A percentile compares a stretch with the other conserved stretches of the same genome.
Conservation (phyloP, 2,797 vertebrate species). For the Nyctalus aviator region DNA sequence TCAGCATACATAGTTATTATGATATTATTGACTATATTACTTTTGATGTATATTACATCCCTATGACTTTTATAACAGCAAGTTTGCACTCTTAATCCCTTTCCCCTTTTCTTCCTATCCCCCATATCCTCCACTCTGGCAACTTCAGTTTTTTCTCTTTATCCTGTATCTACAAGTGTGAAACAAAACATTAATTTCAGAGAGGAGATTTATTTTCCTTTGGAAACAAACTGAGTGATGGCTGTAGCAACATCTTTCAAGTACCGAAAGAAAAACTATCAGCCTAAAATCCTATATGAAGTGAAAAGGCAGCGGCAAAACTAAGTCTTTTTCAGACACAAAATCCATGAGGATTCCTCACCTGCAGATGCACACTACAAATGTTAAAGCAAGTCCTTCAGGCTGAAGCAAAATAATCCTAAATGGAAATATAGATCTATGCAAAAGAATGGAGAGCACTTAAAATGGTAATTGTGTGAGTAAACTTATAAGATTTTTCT, state of each 20-base stretch:
- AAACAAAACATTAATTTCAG: background rate
- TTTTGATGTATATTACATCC: background rate
- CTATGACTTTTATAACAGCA: background rate
- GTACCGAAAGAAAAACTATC: no score
- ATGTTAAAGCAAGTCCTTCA: background rate
- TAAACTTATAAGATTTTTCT: background rate
- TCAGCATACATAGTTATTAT: background rate
- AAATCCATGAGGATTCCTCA: background rate
- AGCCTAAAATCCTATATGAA: background rate
- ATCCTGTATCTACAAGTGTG: background rate
- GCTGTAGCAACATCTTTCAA: no score
- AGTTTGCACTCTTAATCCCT: background rate
- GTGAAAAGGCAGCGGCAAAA: background rate
- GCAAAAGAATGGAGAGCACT: background rate
- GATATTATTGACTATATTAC: background rate
- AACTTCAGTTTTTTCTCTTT: background rate
- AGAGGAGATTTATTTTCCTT: background rate
- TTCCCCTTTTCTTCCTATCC: background rate
- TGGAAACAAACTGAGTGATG: no score
- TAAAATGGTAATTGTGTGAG: background rate
- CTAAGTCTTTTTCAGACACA: background rate
- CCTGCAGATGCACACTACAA: background rate
- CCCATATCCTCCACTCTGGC: background rate
- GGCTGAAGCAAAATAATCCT: background rate
- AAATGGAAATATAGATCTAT: background rate